Evolutionary conservation across 2,113 vertebrate species (phyloP).

Genomic region (Sphyrna mokarran): DNA sequence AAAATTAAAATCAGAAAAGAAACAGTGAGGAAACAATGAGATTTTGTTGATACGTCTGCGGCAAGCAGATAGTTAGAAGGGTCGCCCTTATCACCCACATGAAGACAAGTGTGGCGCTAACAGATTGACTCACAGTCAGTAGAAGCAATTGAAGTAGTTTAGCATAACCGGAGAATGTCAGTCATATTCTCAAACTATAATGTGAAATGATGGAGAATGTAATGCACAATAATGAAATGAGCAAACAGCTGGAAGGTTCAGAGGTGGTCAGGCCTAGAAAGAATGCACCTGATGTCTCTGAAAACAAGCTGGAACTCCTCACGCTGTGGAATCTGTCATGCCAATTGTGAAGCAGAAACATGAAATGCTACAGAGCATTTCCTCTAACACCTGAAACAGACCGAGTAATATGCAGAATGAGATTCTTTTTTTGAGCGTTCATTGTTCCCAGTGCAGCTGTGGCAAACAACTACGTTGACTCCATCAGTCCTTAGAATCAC

Average conservation of each 20-base stretch:
- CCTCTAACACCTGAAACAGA: not conserved
- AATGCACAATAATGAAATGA: not conserved
- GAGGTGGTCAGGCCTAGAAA: not conserved
- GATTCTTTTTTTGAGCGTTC: not conserved
- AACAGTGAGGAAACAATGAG: not conserved
- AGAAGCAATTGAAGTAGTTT: not conserved
- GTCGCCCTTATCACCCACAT: not conserved
- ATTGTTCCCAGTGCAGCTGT: not conserved
- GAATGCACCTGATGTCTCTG: not conserved
- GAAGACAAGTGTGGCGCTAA: not conserved
- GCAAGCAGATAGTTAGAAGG: not conserved
- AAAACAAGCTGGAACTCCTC: not conserved
- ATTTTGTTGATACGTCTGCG: not conserved
- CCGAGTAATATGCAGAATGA: not conserved
- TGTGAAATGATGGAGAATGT: not conserved
- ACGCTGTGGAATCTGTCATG: not conserved
- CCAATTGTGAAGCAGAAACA: not conserved
- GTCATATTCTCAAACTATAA: not conserved
- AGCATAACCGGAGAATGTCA: not conserved
- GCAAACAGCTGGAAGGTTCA: not conserved
- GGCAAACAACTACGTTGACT: not conserved
- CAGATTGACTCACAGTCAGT: not conserved
- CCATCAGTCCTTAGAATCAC: not conserved
- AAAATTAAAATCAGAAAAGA: not conserved
- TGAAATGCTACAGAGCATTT: not conserved